A percentile compares a stretch with the other conserved stretches of the same genome.
Conservation (phyloP, 2,888 invertebrate genomes). For the Danaus chrysippus region DNA sequence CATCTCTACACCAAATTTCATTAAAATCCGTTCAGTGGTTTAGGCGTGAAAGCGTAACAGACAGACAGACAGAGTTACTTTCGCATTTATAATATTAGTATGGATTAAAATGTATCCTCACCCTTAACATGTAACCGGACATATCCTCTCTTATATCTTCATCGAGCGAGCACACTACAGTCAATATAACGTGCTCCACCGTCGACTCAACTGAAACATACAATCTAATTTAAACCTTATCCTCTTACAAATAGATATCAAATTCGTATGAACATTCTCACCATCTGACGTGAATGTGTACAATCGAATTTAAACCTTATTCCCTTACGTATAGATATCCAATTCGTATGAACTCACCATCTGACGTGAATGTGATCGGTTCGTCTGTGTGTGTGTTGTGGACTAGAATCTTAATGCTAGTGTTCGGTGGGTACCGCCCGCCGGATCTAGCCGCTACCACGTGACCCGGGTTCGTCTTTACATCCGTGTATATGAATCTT, state of each 20-base stretch:
- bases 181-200: conserved; percentile 91
- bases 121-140: conserved; percentile 82
- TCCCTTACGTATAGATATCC: not conserved
- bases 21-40: too few relatives aligned
- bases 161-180: conserved; percentile 89
- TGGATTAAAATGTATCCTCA: conserved; percentile 43
- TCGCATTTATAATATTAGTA: too few relatives aligned
- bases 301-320: not conserved
- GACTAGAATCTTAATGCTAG: conserved; percentile 94
- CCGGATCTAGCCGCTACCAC: conserved; percentile 93
- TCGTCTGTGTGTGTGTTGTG: conserved; percentile 78
- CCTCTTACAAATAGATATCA: not conserved
- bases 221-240: not conserved
- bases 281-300: conserved; percentile 93
- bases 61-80: too few relatives aligned
- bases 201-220: conserved; percentile 87
- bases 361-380: conserved; percentile 94
- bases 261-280: conserved; percentile 51
- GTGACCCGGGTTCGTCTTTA: conserved; percentile 90
- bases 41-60: too few relatives aligned
- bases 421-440: conserved; percentile 85
- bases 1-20: too few relatives aligned
- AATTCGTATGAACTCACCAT: conserved; percentile 80
- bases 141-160: conserved; percentile 83
- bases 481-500: conserved; percentile 86